These are phyloP conservation scores for Dorcus hopei DNA, from an alignment of 2,888 invertebrate species.

Conservation along the genomic window DNA sequence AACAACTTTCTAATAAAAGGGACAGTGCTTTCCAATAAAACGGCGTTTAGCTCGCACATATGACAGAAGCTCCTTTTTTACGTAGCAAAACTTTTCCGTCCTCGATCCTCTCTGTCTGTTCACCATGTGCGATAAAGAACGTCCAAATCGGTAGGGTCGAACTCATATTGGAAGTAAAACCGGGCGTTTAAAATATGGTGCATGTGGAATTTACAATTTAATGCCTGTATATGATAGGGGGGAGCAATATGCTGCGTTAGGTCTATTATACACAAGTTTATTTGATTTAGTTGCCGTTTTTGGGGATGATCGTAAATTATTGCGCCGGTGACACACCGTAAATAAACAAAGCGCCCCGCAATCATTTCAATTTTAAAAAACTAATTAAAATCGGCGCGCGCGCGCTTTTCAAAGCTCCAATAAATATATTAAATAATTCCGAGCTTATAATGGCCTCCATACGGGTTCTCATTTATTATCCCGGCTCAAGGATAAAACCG, in stretches of 20 bases:
- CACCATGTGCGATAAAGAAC: background rate
- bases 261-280: constrained; percentile 5
- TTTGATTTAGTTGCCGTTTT: constrained; percentile 4
- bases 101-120: background rate
- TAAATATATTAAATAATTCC: too few relatives aligned
- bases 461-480: too few relatives aligned
- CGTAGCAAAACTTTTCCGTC: background rate
- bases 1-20: constrained; percentile 4
- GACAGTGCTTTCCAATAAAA: constrained; percentile 2
- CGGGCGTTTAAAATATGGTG: constrained; percentile 5
- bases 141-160: background rate
- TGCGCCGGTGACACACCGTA: background rate
- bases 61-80: background rate
- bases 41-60: background rate
- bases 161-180: constrained; percentile 4
- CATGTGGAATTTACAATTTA: constrained; percentile 8
- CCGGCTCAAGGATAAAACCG: too few relatives aligned
- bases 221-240: constrained; percentile 6
- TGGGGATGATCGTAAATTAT: constrained; percentile 2
- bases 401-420: too few relatives aligned
- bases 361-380: too few relatives aligned
- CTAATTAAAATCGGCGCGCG: too few relatives aligned
- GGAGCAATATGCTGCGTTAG: constrained; percentile 2
- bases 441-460: too few relatives aligned
- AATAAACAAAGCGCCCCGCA: too few relatives aligned